Conservation (phyloP, 2,888 invertebrate species). For the Steinernema scapterisci region DNA sequence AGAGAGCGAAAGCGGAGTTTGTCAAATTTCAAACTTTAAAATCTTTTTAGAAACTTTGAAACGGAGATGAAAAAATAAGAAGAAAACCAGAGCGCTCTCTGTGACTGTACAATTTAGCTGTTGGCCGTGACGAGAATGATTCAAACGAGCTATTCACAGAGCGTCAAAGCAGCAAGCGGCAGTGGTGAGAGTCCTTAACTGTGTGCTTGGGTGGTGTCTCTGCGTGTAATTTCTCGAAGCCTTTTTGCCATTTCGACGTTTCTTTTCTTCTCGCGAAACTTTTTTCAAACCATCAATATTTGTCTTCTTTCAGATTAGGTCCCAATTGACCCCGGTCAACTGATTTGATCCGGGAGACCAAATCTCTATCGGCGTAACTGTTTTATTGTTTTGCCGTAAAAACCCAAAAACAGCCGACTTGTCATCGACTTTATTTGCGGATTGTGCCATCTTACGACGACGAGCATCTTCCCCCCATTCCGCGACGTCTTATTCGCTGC, state of each 20-base stretch:
- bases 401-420: neutral
- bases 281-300: neutral
- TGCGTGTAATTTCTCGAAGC: neutral
- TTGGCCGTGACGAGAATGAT: slow-evolving; percentile 1
- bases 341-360: neutral
- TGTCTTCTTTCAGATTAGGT: neutral
- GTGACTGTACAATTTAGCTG: slow-evolving; percentile 19
- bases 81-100: neutral
- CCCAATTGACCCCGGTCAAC: neutral
- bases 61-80: neutral
- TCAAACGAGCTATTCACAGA: neutral
- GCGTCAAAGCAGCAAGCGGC: slow-evolving; percentile 5
- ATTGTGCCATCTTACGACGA: neutral
- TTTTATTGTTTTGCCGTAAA: neutral
- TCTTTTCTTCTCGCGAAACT: neutral
- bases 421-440: slow-evolving; percentile 22
- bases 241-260: neutral
- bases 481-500: slow-evolving; percentile 9
- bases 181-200: neutral
- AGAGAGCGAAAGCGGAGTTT: too few relatives aligned
- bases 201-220: neutral
- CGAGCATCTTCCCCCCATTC: neutral
- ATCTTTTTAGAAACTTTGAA: too few relatives aligned
- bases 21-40: too few relatives aligned
- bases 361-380: neutral